Evolutionary conservation across 2,113 vertebrate genomes (phyloP), one percentile per base, ranked within the genome.

Genomic region (Bufo bufo): DNA sequence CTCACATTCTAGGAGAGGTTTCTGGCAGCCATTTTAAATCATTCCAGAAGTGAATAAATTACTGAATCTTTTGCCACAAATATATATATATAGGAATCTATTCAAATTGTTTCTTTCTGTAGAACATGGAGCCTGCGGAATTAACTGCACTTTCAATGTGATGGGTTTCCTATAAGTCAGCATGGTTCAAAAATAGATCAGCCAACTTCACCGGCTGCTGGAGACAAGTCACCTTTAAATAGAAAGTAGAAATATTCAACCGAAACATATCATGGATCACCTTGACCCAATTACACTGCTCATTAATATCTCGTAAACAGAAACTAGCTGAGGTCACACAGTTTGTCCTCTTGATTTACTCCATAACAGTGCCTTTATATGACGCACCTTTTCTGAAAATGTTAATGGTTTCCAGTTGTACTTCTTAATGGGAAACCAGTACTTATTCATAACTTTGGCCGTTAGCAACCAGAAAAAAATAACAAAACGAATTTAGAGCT

Each of bases 241-340:
- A 33, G 13, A 43, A 59, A 56, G 54, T 81, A 59, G 54, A 59
- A 59, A 59, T 81, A 81, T 61, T 81, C 61, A 45, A 43, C 54
- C 58, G 61, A 17, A 17, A 17, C 78, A 59, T 81, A 19, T 8
- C n/a, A 4, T 12, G 16, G 63, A 82, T 49, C 81, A 49, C 81
- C 80, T 20, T 65, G 81, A 66, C 81, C 81, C 11, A 45, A 82
- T 49, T 83, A 14, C 10, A 20, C 9, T 33, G n/a, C 19, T 16
- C 23, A 84, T 71, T 84, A 54, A 10, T 6, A 71, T 84, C 82
- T 69, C 20, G 54, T 71, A 71, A 71, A 84, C 61, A 69, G 63
- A 71, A 71, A n/a, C 23, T 49, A 69, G 19, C 19, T 6, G 50
- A 54, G 61, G 59, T 52, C 20, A 69, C 63, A 8, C 17, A 4